phyloP scores from a whole-genome alignment of 2,113 vertebrate species.

The Megaptera novaeangliae region DNA sequence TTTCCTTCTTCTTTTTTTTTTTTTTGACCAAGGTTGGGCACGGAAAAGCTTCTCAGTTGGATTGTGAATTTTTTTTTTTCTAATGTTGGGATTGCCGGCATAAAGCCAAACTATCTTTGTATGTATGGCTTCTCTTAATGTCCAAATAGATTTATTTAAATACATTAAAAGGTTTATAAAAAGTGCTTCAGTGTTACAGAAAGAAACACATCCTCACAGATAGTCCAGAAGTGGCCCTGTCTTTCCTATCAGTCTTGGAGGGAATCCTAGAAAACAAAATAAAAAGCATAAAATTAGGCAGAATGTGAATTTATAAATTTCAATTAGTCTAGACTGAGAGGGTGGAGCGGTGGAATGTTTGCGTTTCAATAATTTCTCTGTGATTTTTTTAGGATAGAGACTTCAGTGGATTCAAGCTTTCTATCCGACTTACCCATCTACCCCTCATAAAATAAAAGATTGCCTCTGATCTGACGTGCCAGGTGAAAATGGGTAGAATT shows the following conservation, averaged over 20 bases:
- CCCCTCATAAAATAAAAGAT: constrained; percentile 49
- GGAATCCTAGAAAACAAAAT: not conserved
- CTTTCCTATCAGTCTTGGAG: constrained; percentile 22
- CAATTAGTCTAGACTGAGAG: not conserved
- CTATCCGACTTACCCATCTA: constrained; percentile 2
- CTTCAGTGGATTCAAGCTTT: not conserved
- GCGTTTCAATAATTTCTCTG: constrained; percentile 27
- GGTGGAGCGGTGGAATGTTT: not conserved
- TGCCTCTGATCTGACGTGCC: constrained; percentile 48
- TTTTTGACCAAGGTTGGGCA: not conserved
- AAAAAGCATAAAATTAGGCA: constrained; percentile 37
- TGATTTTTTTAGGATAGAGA: constrained; percentile 11
- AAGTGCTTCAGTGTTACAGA: not conserved
- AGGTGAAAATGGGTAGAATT: constrained; percentile 65
- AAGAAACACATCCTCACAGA: constrained; percentile 40
- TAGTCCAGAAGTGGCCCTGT: constrained; percentile 42
- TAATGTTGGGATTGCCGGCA: not conserved
- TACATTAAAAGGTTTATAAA: constrained; percentile 13
- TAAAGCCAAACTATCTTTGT: constrained; percentile 16
- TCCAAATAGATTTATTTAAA: constrained; percentile 39
- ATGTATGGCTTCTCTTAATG: not conserved
- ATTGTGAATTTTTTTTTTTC: not conserved
- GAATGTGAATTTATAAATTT: constrained; percentile 41
- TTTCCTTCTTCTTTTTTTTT: not conserved
- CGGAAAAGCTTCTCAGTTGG: not conserved